These are phyloP conservation scores for Lasioglossum baleicum DNA, from an alignment of 1,140 invertebrate genomes.

Conservation along the genomic window DNA sequence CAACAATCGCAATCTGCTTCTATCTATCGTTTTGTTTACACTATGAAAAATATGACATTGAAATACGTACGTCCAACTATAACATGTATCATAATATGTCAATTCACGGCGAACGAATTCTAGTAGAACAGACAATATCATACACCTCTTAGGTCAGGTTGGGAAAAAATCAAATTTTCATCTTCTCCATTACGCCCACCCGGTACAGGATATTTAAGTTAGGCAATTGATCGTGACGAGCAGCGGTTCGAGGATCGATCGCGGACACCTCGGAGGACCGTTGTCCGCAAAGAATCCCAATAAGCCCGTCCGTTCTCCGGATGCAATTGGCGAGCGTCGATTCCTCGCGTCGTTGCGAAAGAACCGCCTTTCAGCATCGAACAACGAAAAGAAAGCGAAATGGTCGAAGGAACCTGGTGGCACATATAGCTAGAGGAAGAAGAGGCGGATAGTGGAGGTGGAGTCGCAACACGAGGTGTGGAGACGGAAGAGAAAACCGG, in stretches of 20 bases:
- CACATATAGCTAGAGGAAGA: too few relatives aligned
- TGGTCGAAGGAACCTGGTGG: not conserved
- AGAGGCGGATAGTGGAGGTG: not conserved
- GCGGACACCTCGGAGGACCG: slow-evolving; percentile 2
- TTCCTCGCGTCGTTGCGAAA: slow-evolving; percentile 29
- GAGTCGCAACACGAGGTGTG: not conserved
- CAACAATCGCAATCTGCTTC: too few relatives aligned
- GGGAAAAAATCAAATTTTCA: not conserved
- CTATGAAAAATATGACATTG: too few relatives aligned
- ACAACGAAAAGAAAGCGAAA: slow-evolving; percentile 8
- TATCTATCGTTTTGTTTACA: too few relatives aligned
- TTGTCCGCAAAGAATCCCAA: slow-evolving; percentile 52
- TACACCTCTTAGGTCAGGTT: too few relatives aligned
- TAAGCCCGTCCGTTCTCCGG: slow-evolving; percentile 19
- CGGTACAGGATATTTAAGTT: slow-evolving; percentile 28
- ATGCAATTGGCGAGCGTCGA: slow-evolving; percentile 45
- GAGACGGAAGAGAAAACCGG: not conserved
- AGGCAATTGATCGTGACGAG: slow-evolving; percentile 30
- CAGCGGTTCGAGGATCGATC: slow-evolving; percentile 42
- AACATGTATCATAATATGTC: too few relatives aligned
- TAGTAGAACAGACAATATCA: too few relatives aligned
- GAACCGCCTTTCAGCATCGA: slow-evolving; percentile 18
- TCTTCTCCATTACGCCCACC: not conserved
- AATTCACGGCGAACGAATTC: too few relatives aligned
- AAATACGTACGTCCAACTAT: too few relatives aligned